Conservation (phyloP, 2,113 vertebrate genomes). For the Cercocebus atys region DNA sequence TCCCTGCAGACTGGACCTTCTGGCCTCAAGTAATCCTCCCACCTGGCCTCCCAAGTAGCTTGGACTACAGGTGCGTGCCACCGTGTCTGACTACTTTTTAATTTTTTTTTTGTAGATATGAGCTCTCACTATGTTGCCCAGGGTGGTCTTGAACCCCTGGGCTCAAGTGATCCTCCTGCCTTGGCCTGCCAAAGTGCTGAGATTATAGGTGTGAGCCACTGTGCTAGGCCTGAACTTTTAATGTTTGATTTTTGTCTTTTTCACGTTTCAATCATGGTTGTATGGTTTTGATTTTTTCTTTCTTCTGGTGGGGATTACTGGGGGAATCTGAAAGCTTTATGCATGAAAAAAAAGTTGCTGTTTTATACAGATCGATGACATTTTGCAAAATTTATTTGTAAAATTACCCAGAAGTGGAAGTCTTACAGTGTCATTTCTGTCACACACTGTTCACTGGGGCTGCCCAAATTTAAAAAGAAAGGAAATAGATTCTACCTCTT, state of each 20-base stretch:
- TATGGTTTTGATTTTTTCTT: neutral
- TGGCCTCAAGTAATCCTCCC: too few relatives aligned
- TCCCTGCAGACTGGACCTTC: too few relatives aligned
- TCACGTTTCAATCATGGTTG: neutral
- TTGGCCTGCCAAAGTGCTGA: too few relatives aligned
- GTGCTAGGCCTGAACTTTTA: too few relatives aligned
- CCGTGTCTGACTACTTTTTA: too few relatives aligned
- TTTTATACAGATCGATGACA: conserved; percentile 55
- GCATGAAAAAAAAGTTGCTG: conserved; percentile 1
- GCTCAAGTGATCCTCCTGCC: too few relatives aligned
- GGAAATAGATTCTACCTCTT: neutral
- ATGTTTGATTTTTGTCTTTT: neutral
- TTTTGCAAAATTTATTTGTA: conserved; percentile 75
- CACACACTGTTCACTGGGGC: neutral
- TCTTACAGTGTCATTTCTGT: neutral
- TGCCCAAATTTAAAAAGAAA: neutral
- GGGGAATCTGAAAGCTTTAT: conserved; percentile 34
- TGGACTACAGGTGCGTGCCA: too few relatives aligned
- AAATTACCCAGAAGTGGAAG: conserved; percentile 54
- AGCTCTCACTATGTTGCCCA: too few relatives aligned
- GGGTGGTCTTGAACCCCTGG: too few relatives aligned
- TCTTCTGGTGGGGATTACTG: neutral
- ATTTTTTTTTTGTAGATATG: too few relatives aligned
- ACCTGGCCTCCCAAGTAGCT: too few relatives aligned
- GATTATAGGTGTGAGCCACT: too few relatives aligned